Evolutionary conservation across 1,140 invertebrate species (phyloP), one percentile per base, ranked within the genome.

Genomic region (Charaxes varanes): DNA sequence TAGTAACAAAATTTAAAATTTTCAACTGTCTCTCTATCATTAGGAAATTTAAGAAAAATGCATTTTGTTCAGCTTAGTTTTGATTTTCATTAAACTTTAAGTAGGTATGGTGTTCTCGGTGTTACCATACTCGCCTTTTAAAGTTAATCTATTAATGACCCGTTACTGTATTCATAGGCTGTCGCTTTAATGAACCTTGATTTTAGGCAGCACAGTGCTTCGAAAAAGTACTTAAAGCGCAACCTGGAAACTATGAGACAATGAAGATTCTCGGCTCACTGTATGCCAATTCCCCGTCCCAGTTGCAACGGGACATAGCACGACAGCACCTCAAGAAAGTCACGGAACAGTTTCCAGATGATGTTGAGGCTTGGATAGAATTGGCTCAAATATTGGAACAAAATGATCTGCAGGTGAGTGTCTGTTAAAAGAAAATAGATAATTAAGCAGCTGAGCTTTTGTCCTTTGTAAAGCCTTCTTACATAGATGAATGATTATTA

Each of bases 281-380:
- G 0, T 99, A 99, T 78, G 97, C 97, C 0, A 95, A 93, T 65
- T 97, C 95, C 0, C 88, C 85, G 43, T 98, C 91, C 41, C 94
- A 93, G 73, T 93, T 93, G 0, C 98, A 98, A 84, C 85, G 96
- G 16, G 95, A 98, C 54, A 93, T 95, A 44, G 97, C 97, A 0
- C 94, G 95, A 77, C 93, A 91, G 60, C 94, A 96, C 80, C 80
- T 96, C 5, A 92, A 94, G 60, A 96, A 96, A 82, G 93, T 99
- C 4, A 99, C 97, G 0, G 96, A 99, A 72, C 95, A 98, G 77
- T 97, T 97, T 78, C 95, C 97, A 0, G 97, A 99, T 62, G 98
- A 99, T 83, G 94, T 99, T 2, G 98, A 99, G 77, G 97, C 97
- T 1, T 99, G 98, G 96, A 99, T 99, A 52, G 98, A 99, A 81